Evolutionary conservation across 2,888 invertebrate genomes (phyloP), one percentile per base, ranked within the genome.

Genomic region (Argyresthia albistria): DNA sequence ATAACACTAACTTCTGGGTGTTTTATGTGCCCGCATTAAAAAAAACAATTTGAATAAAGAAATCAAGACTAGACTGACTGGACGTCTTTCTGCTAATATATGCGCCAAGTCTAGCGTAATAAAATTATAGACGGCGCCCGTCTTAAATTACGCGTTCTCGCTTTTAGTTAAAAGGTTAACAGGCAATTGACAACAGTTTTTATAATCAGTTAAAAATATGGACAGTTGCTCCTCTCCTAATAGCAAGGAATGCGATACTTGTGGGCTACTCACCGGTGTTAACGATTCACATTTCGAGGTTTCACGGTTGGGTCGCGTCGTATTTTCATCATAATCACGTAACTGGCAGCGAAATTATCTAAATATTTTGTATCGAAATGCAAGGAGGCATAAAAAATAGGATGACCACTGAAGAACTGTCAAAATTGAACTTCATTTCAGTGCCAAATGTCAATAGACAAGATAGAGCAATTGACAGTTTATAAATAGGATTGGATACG

Each of bases 111-210:
- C 73, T 78, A 72, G 75, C 73, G 81, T 87, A 86, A 87, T 86
- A 86, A 84, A 86, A 87, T 87, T 87, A 87, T 81, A 83, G 79
- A 80, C 76, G 73, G 50, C 76, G 74, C 69, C 25, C 84, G 86
- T 83, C 84, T 87, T 86, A 82, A 83, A 87, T 87, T 87, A 87
- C 87, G 82, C 80, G 76, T 76, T 84, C 80, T 79, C 80, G 84
- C 82, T 83, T 83, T 83, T 81, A 87, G 87, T 88, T 88, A 88
- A 88, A 88, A 88, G 88, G 88, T 88, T 88, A 88, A 88, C 86
- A 87, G 75, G 68, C 88, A 88, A 88, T 88, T 88, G 88, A 88
- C 86, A 82, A 84, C 79, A 74, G 81, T 80, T 82, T 83, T 83
- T 83, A 80, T 82, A 84, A 87, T 86, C 84, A 86, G 86, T 87